phyloP scores from a whole-genome alignment of 2,797 vertebrate species.

The Cirrhinus molitorella region DNA sequence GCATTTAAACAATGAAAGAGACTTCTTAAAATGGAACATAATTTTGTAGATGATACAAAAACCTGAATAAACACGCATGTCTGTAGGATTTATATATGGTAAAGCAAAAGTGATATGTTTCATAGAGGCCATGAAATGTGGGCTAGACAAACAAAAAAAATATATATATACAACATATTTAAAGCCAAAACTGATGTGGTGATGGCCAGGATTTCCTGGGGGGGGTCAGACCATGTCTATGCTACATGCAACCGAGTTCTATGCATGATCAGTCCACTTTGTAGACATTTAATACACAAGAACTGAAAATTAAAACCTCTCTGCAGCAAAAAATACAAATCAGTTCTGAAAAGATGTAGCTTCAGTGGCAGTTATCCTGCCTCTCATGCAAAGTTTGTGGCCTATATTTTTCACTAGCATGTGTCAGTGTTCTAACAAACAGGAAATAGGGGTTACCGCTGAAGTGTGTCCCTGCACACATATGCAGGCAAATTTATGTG shows the following conservation, averaged over 20 bases:
- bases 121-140: neutral
- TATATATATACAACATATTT: neutral
- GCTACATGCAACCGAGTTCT: neutral
- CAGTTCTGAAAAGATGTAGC: conserved; percentile 39
- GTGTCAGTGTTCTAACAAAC: conserved; percentile 29
- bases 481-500: neutral
- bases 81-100: neutral
- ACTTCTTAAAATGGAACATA: neutral
- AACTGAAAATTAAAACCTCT: neutral
- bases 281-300: neutral
- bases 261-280: neutral
- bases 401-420: conserved; percentile 18
- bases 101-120: neutral
- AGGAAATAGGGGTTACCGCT: conserved; percentile 40
- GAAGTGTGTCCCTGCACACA: conserved; percentile 9
- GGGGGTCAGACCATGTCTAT: neutral
- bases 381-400: conserved; percentile 12
- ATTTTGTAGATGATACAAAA: neutral
- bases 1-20: neutral
- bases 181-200: neutral
- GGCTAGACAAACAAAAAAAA: neutral
- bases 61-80: neutral
- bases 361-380: conserved; percentile 16
- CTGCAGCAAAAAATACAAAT: conserved; percentile 5
- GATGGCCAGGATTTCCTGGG: neutral